Percentiles rank a stretch among this genome's conserved stretches.
Conservation (phyloP, 2,797 vertebrate genomes). For the Pipistrellus nathusii region DNA sequence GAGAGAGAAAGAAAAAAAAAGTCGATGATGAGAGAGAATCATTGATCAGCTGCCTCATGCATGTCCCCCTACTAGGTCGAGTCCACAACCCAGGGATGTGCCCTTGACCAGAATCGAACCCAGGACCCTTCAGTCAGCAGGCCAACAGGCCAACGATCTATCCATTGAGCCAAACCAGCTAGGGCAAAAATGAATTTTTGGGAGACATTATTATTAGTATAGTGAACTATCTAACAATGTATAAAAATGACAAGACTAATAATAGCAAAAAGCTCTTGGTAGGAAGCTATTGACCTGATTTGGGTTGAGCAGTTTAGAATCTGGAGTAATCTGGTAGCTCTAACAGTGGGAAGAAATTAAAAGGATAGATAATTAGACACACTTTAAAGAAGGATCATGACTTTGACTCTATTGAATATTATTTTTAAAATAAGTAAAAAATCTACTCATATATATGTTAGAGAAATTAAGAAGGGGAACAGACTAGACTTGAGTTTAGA, state of each 20-base stretch:
- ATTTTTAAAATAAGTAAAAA: no score
- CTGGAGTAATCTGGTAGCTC: not conserved
- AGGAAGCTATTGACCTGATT: not conserved
- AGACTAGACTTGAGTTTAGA: not conserved
- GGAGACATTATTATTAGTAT: not conserved
- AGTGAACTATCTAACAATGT: not conserved
- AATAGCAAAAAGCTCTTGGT: not conserved
- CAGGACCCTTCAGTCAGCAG: no score
- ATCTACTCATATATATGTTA: not conserved
- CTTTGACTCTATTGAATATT: not conserved
- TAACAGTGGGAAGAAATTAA: not conserved
- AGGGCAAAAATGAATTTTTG: constrained; percentile 21
- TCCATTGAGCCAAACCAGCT: no score
- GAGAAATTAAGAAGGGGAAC: not conserved
- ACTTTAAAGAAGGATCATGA: not conserved
- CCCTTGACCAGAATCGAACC: no score
- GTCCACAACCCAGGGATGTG: no score
- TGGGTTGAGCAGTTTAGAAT: not conserved
- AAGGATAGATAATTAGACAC: not conserved
- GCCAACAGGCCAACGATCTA: no score
- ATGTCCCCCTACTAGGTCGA: no score
- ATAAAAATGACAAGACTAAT: not conserved
- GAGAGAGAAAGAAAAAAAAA: no score
- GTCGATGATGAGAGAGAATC: no score
- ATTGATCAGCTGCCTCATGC: no score